Base-by-base conservation (phyloP, 2,113 vertebrate genomes). In the Rousettus leschenaultii region DNA sequence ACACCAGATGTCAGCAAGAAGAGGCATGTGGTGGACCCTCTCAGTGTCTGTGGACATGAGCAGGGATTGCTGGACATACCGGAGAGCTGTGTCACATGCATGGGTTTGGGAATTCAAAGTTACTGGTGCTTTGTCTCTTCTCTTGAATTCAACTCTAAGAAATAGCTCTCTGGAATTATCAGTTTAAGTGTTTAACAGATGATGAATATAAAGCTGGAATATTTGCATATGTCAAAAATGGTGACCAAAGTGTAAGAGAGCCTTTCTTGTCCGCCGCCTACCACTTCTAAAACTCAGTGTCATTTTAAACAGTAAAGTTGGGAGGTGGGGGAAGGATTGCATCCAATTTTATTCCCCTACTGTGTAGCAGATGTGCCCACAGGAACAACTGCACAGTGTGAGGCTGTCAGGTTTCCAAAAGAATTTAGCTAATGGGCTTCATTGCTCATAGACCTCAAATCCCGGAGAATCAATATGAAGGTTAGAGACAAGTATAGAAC, bases 371-470 rank as follows among this genome's bases (percentile, higher is more conserved):
- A 92, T 97, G 96, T 95, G 92, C 96, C 93, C 96, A 82, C 61
- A 95, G 96, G 95, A 97, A 86, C 94, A 82, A 96, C 75, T 21
- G 90, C 96, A 18, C 92, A 83, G 87, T 86, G 61, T 89, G 80
- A 95, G 57, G 38, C 26, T 97, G 97, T 96, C 95, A 95, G 89
- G 93, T 94, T 97, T 97, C 96, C 95, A 95, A 84, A 97, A 97
- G 96, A 97, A 97, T 97, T 97, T 96, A 95, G 96, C 91, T 97
- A 98, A 98, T 98, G 97, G 95, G 95, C 96, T 96, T 98, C 97
- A 96, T 92, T 93, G 96, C 94, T 96, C 57, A 71, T 30, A 90
- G 90, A 77, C 71, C 88, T 93, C 21, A 9, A 33, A 18, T 95
- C 75, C 92, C 74, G 18, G 77, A 95, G 71, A 65, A 93, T 85